Conservation (phyloP, 2,797 vertebrate species). For the Macrochelys suwanniensis region DNA sequence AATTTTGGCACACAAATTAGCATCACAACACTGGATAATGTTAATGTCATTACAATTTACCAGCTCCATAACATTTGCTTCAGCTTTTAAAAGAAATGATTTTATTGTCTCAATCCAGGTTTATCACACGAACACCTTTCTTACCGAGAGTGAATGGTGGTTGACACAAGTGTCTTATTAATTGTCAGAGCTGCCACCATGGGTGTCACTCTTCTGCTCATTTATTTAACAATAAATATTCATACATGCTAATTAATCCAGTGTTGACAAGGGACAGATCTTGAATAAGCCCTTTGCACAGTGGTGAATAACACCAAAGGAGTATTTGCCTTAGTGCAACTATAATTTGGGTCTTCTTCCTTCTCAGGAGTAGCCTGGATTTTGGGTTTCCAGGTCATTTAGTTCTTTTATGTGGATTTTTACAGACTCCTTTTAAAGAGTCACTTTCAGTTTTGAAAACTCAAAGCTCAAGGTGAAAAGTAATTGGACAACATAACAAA, state of each 20-base stretch:
- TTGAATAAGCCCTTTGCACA: not conserved
- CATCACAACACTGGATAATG: not conserved
- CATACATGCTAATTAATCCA: not conserved
- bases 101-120: fast-evolving
- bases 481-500: conserved; percentile 79
- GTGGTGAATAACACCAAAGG: not conserved
- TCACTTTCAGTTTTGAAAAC: conserved; percentile 72
- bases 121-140: not conserved
- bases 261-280: not conserved
- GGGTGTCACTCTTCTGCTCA: not conserved
- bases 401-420: conserved; percentile 46
- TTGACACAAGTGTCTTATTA: not conserved
- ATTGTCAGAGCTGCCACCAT: not conserved
- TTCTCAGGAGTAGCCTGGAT: not conserved
- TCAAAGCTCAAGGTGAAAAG: conserved; percentile 78
- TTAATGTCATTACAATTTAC: not conserved
- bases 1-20: not conserved
- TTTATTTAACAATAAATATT: not conserved
- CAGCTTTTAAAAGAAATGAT: not conserved
- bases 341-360: fast-evolving
- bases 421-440: conserved; percentile 55
- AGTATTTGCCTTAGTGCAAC: not conserved
- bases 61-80: too few relatives aligned
- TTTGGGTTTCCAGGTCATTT: conserved; percentile 20
- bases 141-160: not conserved